phyloP scores from a whole-genome alignment of 2,888 invertebrate species.

The Phlogophora meticulosa region DNA sequence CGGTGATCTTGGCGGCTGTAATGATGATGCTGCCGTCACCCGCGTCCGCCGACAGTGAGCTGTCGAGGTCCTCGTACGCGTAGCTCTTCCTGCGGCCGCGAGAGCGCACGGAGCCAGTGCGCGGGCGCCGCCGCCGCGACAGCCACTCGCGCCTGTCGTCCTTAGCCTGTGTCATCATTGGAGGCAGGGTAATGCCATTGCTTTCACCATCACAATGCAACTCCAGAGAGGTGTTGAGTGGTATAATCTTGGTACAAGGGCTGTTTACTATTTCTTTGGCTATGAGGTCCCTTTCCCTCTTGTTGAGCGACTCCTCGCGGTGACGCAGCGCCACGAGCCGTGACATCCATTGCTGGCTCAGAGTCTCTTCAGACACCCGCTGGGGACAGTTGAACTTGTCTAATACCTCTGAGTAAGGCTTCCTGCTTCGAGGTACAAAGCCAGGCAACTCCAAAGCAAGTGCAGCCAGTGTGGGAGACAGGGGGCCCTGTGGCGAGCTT shows the following conservation, averaged over 20 bases:
- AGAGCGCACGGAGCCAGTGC: slow-evolving; percentile 75
- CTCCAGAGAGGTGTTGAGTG: slow-evolving; percentile 71
- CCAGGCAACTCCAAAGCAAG: slow-evolving; percentile 88
- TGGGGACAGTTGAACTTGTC: slow-evolving; percentile 82
- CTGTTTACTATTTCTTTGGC: slow-evolving; percentile 86
- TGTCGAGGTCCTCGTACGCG: slow-evolving; percentile 91
- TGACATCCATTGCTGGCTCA: slow-evolving; percentile 91
- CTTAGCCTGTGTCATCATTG: slow-evolving; percentile 74
- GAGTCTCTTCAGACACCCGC: slow-evolving; percentile 89
- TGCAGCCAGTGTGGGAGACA: slow-evolving; percentile 87
- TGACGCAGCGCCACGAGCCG: slow-evolving; percentile 88
- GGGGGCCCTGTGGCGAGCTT: slow-evolving; percentile 67
- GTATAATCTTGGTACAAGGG: slow-evolving; percentile 79
- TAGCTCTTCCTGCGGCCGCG: slow-evolving; percentile 80
- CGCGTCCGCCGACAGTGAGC: slow-evolving; percentile 91
- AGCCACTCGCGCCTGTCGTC: slow-evolving; percentile 69
- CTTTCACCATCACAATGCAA: slow-evolving; percentile 66
- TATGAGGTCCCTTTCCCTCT: slow-evolving; percentile 87
- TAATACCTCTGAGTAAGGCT: slow-evolving; percentile 76
- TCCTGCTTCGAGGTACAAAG: slow-evolving; percentile 85
- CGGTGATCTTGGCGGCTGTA: slow-evolving; percentile 89
- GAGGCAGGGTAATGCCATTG: slow-evolving; percentile 86
- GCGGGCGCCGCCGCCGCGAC: slow-evolving; percentile 78
- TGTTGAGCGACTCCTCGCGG: slow-evolving; percentile 88
- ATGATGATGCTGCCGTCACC: slow-evolving; percentile 90